phyloP scores from a whole-genome alignment of 2,113 vertebrate genomes.

The Onychostoma macrolepis region DNA sequence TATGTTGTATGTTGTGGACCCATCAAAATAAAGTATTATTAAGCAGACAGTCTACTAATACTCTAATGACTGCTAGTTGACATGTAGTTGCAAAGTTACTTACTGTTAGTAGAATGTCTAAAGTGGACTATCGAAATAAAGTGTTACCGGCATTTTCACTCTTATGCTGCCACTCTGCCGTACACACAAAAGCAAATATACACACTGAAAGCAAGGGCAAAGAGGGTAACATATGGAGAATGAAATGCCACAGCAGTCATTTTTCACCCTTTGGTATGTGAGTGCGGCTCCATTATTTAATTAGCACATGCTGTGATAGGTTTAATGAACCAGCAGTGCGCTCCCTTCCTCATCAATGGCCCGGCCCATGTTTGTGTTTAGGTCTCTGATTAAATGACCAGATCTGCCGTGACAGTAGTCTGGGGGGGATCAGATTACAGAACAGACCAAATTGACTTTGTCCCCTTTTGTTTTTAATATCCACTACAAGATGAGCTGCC shows the following conservation, averaged over 20 bases:
- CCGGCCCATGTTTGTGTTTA: constrained; percentile 25
- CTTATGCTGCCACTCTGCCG: not conserved
- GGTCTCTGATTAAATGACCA: constrained; percentile 46
- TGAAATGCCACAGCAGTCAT: constrained; percentile 54
- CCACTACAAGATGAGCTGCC: constrained; percentile 20
- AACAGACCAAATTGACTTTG: constrained; percentile 47
- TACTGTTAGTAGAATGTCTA: too few species aligned
- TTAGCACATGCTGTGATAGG: constrained; percentile 58
- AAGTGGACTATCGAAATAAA: too few species aligned
- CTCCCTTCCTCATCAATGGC: constrained; percentile 33
- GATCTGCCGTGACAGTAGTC: constrained; percentile 49
- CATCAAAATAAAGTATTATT: too few species aligned
- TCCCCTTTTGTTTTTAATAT: constrained; percentile 50
- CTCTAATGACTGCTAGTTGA: too few species aligned
- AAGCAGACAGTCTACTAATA: too few species aligned
- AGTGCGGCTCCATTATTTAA: constrained; percentile 56
- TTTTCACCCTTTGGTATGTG: constrained; percentile 53
- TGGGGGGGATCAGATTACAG: constrained; percentile 40
- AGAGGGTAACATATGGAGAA: constrained; percentile 30
- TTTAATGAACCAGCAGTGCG: constrained; percentile 53
- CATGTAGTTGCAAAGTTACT: too few species aligned
- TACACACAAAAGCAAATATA: not conserved
- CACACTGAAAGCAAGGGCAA: not conserved
- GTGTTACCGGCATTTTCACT: not conserved
- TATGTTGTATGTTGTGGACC: too few species aligned